These are phyloP conservation scores for Cyanoramphus novaezelandiae DNA, from an alignment of 2,113 vertebrate species.

Conservation along the genomic window DNA sequence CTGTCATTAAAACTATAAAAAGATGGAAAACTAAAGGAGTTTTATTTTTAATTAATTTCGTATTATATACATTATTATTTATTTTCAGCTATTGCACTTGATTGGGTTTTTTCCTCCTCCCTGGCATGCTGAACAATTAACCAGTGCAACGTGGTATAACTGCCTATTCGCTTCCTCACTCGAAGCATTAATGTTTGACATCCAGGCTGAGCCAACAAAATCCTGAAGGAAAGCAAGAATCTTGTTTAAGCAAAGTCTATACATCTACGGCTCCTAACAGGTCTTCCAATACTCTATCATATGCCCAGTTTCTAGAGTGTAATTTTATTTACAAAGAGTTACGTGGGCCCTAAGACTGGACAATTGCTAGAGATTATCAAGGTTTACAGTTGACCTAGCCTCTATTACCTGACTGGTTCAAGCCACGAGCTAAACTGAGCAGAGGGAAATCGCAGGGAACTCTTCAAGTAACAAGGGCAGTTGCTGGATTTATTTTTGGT, in stretches of 20 bases:
- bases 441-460: neutral
- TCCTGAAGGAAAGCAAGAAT: neutral
- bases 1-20: neutral
- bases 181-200: neutral
- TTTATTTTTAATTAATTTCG: neutral
- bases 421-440: neutral
- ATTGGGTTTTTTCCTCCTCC: neutral
- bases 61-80: neutral
- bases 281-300: neutral
- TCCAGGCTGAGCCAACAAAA: neutral
- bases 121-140: neutral
- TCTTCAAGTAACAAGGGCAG: neutral
- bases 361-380: neutral
- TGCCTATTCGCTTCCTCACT: neutral
- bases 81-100: neutral
- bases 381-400: neutral
- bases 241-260: neutral
- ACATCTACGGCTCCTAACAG: neutral
- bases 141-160: neutral
- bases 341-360: neutral
- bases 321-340: neutral
- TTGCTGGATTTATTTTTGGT: neutral
- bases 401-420: neutral
- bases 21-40: neutral
- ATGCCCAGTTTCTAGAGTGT: neutral